phyloP scores from a whole-genome alignment of 1,140 invertebrate genomes.

The Metopolophium dirhodum region DNA sequence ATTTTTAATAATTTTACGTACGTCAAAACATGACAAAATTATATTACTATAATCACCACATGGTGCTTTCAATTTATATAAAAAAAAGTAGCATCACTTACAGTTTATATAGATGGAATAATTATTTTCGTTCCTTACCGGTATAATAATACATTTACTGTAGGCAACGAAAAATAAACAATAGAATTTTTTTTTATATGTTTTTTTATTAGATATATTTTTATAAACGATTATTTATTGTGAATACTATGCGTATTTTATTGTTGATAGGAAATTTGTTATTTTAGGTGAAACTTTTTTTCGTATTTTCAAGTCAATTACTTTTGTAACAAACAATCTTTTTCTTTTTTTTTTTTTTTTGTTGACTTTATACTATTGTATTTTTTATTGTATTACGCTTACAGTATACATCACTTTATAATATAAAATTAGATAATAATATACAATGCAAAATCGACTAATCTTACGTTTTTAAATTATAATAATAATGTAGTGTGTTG shows the following conservation, averaged over 20 bases:
- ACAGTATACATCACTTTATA: conserved; percentile 49
- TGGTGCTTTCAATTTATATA: conserved; percentile 27
- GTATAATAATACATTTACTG: not conserved
- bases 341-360: not conserved
- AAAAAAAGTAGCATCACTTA: conserved; percentile 26
- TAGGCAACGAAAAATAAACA: not conserved
- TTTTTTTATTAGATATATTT: conserved; percentile 33
- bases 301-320: conserved; percentile 43
- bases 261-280: conserved; percentile 15
- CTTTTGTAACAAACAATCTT: conserved; percentile 13
- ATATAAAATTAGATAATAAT: not conserved
- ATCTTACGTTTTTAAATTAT: conserved; percentile 39
- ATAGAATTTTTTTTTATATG: conserved; percentile 2
- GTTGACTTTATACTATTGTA: not conserved
- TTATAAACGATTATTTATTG: not conserved
- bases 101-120: not conserved
- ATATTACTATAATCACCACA: not conserved
- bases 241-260: not conserved
- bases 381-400: conserved; percentile 24
- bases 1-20: not conserved
- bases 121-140: not conserved
- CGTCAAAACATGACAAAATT: conserved; percentile 38
- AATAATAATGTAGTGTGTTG: conserved; percentile 30
- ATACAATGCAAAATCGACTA: not conserved
- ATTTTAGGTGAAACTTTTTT: conserved; percentile 35